Conservation (phyloP, 2,888 invertebrate species). For the Coremacera marginata region DNA sequence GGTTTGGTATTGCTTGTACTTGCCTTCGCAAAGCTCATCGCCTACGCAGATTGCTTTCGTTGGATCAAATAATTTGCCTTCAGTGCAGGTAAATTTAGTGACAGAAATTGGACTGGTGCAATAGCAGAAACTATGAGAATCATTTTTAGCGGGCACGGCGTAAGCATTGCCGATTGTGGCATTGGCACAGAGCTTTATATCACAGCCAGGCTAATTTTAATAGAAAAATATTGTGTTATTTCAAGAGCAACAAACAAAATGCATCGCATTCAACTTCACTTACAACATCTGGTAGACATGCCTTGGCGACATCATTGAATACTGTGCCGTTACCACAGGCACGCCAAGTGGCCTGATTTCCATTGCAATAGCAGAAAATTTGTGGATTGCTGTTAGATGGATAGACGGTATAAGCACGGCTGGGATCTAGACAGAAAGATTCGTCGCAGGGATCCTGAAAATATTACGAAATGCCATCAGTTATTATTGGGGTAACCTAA, state of each 20-base stretch:
- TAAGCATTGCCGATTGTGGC: constrained; percentile 41
- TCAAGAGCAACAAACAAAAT: constrained; percentile 3
- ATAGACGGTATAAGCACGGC: constrained; percentile 33
- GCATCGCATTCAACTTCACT: constrained; percentile 25
- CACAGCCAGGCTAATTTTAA: constrained; percentile 38
- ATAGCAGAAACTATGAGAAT: constrained; percentile 55
- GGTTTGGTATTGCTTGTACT: constrained; percentile 4
- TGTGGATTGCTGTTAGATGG: constrained; percentile 37
- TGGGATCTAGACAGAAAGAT: constrained; percentile 9
- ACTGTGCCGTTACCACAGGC: constrained; percentile 45
- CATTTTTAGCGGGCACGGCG: constrained; percentile 44
- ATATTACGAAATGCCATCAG: neutral
- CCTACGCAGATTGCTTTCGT: constrained; percentile 42
- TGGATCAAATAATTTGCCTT: constrained; percentile 43
- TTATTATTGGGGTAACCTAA: neutral
- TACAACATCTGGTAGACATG: constrained; percentile 51
- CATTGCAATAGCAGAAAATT: constrained; percentile 57
- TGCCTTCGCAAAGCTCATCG: constrained; percentile 37
- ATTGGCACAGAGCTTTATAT: constrained; percentile 42
- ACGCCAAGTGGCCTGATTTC: constrained; percentile 38
- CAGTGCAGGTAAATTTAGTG: constrained; percentile 45
- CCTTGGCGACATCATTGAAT: constrained; percentile 39
- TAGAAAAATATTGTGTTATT: neutral
- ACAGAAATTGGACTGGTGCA: constrained; percentile 48
- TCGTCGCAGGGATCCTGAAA: constrained; percentile 40